phyloP scores from a whole-genome alignment of 2,113 vertebrate species.

The Psittacara wagleri region DNA sequence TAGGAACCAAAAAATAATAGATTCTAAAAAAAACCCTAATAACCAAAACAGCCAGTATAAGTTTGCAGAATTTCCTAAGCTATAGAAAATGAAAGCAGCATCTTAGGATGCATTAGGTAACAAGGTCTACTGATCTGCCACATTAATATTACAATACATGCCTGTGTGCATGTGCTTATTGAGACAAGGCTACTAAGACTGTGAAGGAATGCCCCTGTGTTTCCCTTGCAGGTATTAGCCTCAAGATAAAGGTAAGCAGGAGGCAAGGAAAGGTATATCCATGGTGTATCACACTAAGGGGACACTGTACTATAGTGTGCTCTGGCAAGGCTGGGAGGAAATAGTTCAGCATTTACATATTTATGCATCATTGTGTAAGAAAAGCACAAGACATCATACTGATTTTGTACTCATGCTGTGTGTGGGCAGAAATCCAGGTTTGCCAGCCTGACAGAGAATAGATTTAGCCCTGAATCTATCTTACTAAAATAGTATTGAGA shows the following conservation, averaged over 20 bases:
- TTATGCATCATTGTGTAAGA: neutral
- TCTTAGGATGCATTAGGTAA: neutral
- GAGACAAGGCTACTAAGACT: neutral
- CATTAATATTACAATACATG: neutral
- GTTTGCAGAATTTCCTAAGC: neutral
- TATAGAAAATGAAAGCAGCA: neutral
- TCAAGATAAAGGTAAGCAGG: neutral
- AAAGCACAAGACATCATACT: neutral
- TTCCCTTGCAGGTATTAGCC: neutral
- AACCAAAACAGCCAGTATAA: neutral
- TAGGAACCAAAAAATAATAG: neutral
- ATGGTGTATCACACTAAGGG: neutral
- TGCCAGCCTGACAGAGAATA: neutral
- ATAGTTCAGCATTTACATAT: neutral
- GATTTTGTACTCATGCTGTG: neutral
- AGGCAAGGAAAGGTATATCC: neutral
- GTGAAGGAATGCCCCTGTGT: neutral
- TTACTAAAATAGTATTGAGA: neutral
- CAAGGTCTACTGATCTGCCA: neutral
- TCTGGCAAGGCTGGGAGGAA: neutral
- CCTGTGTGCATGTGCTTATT: neutral
- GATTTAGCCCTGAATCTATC: neutral
- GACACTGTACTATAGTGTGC: neutral
- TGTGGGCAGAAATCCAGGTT: neutral
- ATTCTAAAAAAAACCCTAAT: fast-evolving